phyloP scores from a whole-genome alignment of 2,113 vertebrate species.

The Rhinogobius similis region DNA sequence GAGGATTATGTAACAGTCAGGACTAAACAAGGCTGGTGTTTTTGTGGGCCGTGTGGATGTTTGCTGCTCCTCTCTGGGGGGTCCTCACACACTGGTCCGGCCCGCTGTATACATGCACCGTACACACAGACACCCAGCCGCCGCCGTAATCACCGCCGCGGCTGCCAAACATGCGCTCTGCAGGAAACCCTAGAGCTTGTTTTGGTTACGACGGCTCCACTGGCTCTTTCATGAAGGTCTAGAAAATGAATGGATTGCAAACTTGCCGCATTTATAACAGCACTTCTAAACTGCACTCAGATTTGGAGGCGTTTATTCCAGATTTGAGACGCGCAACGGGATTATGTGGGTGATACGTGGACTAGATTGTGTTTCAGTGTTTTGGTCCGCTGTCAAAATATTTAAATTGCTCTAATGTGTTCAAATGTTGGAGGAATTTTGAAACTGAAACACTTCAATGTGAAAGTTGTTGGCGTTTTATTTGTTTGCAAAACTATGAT shows the following conservation, averaged over 20 bases:
- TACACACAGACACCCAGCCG: conserved; percentile 37
- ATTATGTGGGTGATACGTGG: conserved; percentile 49
- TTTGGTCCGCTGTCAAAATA: no score
- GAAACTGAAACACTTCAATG: no score
- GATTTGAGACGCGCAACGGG: no score
- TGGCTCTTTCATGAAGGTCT: not conserved
- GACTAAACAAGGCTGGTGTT: not conserved
- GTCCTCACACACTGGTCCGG: conserved; percentile 8
- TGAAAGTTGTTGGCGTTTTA: no score
- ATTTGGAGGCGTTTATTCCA: no score
- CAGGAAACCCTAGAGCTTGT: conserved; percentile 4
- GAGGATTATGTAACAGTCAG: not conserved
- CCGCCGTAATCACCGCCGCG: conserved; percentile 22
- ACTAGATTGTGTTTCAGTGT: no score
- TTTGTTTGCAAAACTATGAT: no score
- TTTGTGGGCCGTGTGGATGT: not conserved
- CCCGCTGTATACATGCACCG: not conserved
- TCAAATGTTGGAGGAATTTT: no score
- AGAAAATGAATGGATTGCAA: not conserved
- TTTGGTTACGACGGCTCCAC: conserved; percentile 7
- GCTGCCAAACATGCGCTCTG: conserved; percentile 5
- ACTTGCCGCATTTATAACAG: not conserved
- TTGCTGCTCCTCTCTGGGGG: not conserved
- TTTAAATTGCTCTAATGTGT: no score
- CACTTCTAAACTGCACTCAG: no score